These are phyloP conservation scores for Gymnothorax reevesii DNA, from an alignment of 2,797 vertebrate genomes.

Conservation along the genomic window DNA sequence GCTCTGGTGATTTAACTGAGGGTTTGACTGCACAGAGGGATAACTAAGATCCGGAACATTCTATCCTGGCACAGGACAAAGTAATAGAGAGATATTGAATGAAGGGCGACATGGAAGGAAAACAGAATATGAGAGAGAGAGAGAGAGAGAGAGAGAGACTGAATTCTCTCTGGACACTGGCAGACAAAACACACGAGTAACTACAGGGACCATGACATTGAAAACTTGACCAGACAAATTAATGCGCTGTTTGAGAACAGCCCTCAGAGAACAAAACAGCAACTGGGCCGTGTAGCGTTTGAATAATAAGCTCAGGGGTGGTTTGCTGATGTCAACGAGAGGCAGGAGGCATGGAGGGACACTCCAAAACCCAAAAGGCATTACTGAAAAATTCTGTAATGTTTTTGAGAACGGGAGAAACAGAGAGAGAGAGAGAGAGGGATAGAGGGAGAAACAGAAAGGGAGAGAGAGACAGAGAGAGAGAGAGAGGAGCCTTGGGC, in stretches of 20 bases:
- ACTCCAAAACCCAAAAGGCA: not conserved
- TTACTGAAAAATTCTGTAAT: too few relatives aligned
- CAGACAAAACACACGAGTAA: not conserved
- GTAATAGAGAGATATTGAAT: not conserved
- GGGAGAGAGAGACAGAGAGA: not conserved
- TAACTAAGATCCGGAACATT: not conserved
- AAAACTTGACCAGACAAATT: not conserved
- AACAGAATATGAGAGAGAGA: not conserved
- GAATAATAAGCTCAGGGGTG: not conserved
- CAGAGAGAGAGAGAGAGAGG: not conserved
- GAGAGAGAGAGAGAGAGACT: not conserved
- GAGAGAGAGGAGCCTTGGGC: not conserved
- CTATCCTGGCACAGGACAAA: not conserved
- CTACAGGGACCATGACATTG: not conserved
- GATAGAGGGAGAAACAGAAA: not conserved
- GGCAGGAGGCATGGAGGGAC: not conserved
- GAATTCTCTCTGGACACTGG: not conserved
- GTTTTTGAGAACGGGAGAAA: not conserved
- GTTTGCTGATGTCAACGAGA: conserved; percentile 4
- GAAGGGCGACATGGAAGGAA: not conserved
- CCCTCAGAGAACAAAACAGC: not conserved
- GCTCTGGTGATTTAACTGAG: not conserved
- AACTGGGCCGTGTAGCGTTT: not conserved
- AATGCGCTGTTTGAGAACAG: not conserved
- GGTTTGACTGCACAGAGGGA: not conserved